Percentiles rank a stretch among this genome's conserved stretches.
phyloP scores from a whole-genome alignment of 2,888 invertebrate genomes.

The Paralinhomoeus sp. region DNA sequence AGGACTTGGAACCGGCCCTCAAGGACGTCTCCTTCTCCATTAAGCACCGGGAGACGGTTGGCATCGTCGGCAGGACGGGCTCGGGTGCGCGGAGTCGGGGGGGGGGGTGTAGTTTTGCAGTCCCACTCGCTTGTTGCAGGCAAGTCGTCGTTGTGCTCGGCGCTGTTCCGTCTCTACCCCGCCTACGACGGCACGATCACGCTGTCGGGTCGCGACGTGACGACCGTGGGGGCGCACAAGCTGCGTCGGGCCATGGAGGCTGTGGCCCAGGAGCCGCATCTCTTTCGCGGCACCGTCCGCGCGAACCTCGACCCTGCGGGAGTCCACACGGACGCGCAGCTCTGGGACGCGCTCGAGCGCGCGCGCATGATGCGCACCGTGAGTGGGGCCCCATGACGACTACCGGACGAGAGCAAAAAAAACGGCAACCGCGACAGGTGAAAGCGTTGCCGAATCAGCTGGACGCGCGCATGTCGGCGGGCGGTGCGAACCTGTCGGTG shows the following conservation, averaged over 20 bases:
- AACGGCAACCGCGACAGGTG: conserved; percentile 5
- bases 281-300: conserved; percentile 41
- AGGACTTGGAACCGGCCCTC: conserved; percentile 32
- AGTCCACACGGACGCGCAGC: conserved; percentile 48
- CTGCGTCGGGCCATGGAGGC: conserved; percentile 30
- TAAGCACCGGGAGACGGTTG: conserved; percentile 37
- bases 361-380: conserved; percentile 61
- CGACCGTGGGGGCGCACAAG: conserved; percentile 29
- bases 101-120: no score
- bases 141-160: conserved; percentile 37
- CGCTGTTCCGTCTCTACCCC: conserved; percentile 39
- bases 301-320: conserved; percentile 77
- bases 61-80: conserved; percentile 36
- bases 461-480: conserved; percentile 33
- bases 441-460: conserved; percentile 21
- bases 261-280: conserved; percentile 42
- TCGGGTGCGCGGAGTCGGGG: conserved; percentile 32
- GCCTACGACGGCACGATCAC: conserved; percentile 32
- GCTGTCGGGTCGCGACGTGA: conserved; percentile 36
- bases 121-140: no score
- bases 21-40: conserved; percentile 36
- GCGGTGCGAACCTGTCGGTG: conserved; percentile 35
- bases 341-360: conserved; percentile 67
- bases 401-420: no score
- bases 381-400: no score